phyloP scores from a whole-genome alignment of 2,113 vertebrate genomes.

The Brachionichthys hirsutus region DNA sequence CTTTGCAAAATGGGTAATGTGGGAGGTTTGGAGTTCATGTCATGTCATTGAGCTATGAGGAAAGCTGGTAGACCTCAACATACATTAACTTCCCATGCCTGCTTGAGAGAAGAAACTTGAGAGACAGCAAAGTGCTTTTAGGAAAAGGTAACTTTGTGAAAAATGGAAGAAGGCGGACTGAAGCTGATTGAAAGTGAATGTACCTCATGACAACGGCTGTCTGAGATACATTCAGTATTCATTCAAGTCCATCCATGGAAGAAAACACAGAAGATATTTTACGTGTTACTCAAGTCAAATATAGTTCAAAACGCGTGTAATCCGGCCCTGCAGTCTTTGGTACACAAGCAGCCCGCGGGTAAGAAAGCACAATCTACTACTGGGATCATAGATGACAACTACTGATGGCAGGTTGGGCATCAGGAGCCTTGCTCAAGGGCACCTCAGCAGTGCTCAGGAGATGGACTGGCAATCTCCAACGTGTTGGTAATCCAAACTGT shows the following conservation, averaged over 20 bases:
- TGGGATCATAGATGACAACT: too few species aligned
- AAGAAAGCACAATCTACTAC: too few species aligned
- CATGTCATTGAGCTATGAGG: conserved; percentile 37
- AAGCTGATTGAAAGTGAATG: conserved; percentile 21
- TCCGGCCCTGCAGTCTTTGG: neutral
- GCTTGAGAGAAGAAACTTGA: conserved; percentile 16
- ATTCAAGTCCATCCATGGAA: conserved; percentile 2
- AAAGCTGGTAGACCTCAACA: conserved; percentile 23
- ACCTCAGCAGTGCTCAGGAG: too few species aligned
- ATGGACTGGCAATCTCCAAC: too few species aligned
- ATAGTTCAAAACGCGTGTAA: neutral
- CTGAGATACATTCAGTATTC: conserved; percentile 17
- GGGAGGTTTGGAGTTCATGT: conserved; percentile 25
- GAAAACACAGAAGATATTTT: neutral
- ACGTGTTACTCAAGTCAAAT: neutral
- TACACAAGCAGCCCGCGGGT: neutral
- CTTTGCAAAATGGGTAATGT: conserved; percentile 47
- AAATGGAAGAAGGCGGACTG: neutral
- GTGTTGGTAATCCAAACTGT: too few species aligned
- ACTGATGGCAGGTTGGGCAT: too few species aligned
- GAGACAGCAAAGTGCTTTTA: conserved; percentile 42
- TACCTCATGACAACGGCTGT: conserved; percentile 12
- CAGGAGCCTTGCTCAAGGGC: too few species aligned
- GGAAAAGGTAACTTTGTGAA: conserved; percentile 26
- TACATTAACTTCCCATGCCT: conserved; percentile 28